A percentile compares a stretch with the other conserved stretches of the same genome.
These are phyloP conservation scores for Rhyzopertha dominica DNA, from an alignment of 1,140 invertebrate genomes.

Conservation along the genomic window DNA sequence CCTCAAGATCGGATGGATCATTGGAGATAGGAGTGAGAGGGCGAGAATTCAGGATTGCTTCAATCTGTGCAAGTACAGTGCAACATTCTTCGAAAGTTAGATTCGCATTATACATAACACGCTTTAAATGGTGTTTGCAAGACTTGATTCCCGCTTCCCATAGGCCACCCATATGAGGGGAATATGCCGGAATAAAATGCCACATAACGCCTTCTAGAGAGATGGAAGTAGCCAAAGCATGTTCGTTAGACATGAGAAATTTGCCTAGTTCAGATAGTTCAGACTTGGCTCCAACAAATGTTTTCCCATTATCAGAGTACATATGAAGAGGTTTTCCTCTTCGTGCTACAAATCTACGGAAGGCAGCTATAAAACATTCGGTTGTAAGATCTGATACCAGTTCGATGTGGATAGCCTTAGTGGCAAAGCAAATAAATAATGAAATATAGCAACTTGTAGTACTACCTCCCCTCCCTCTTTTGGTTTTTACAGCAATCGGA, in stretches of 20 bases:
- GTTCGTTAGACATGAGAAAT: too few relatives aligned
- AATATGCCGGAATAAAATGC: constrained; percentile 21
- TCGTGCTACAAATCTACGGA: constrained; percentile 24
- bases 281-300: constrained; percentile 33
- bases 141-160: constrained; percentile 38
- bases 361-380: constrained; percentile 17
- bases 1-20: constrained; percentile 24
- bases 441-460: too few relatives aligned
- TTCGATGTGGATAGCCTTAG: constrained; percentile 1
- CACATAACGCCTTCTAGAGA: too few relatives aligned
- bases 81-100: constrained; percentile 32
- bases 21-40: constrained; percentile 29
- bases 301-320: constrained; percentile 44
- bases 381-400: constrained; percentile 10
- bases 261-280: constrained; percentile 13
- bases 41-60: constrained; percentile 33
- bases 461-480: too few relatives aligned
- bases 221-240: too few relatives aligned
- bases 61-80: constrained; percentile 23
- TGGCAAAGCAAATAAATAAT: constrained; percentile 4
- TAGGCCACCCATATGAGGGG: constrained; percentile 36
- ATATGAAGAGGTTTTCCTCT: constrained; percentile 39
- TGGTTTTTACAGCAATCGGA: too few relatives aligned
- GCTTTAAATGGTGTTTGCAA: constrained; percentile 31
- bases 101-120: constrained; percentile 18